These are phyloP conservation scores for Xerus rutilus DNA, from an alignment of 2,797 vertebrate genomes.

Conservation along the genomic window DNA sequence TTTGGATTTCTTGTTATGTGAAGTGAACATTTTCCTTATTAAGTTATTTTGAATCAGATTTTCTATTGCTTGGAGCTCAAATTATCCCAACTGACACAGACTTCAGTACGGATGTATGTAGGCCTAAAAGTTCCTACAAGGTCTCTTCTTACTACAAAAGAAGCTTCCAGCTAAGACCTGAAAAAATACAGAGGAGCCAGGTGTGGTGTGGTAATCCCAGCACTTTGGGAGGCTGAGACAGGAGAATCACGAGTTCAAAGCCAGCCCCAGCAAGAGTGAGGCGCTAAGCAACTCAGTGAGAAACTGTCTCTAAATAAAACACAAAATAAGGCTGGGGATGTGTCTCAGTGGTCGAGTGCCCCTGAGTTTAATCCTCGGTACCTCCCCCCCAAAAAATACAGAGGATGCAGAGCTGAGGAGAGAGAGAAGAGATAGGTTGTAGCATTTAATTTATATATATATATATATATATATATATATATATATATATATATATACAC, in stretches of 20 bases:
- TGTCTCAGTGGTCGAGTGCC: too few relatives aligned
- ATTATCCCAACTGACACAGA: background rate
- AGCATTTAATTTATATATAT: background rate
- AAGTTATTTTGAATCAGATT: constrained; percentile 28
- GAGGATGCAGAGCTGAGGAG: background rate
- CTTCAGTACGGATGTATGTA: background rate
- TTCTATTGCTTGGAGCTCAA: constrained; percentile 19
- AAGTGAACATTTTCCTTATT: background rate
- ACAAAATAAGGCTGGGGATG: too few relatives aligned
- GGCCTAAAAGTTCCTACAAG: background rate
- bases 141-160: constrained; percentile 37
- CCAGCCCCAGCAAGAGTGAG: too few relatives aligned
- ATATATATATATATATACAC: background rate
- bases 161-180: background rate
- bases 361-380: too few relatives aligned
- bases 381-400: too few relatives aligned
- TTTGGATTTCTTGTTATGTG: background rate
- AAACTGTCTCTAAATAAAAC: too few relatives aligned
- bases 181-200: background rate
- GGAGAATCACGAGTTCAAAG: too few relatives aligned
- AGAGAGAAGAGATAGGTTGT: background rate
- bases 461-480: too few relatives aligned
- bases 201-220: too few relatives aligned
- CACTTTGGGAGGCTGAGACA: too few relatives aligned
- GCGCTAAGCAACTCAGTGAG: too few relatives aligned